phyloP scores from a whole-genome alignment of 2,797 vertebrate species.

The Dryobates pubescens region DNA sequence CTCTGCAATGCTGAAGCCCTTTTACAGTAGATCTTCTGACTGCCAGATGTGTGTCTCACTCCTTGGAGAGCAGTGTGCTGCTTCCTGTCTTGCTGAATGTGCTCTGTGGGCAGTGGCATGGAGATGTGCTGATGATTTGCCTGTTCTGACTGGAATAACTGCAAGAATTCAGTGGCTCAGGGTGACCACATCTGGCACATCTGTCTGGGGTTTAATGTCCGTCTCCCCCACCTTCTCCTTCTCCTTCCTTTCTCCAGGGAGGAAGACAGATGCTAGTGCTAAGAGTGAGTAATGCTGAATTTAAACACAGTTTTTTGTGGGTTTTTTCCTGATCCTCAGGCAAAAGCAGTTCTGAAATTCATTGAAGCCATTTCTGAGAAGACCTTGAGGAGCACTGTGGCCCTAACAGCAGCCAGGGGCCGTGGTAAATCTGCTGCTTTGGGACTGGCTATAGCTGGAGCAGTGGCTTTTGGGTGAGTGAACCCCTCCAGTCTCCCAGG shows the following conservation, averaged over 20 bases:
- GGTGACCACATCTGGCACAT: background rate
- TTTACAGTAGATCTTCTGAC: background rate
- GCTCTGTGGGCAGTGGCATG: background rate
- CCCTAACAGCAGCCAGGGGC: constrained; percentile 93
- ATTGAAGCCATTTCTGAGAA: constrained; percentile 98
- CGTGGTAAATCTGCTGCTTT: constrained; percentile 96
- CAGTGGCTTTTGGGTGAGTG: constrained; percentile 93
- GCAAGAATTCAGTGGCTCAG: background rate
- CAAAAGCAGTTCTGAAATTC: constrained; percentile 94
- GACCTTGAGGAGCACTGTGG: constrained; percentile 93
- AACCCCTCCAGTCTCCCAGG: background rate
- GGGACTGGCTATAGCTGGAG: constrained; percentile 92
- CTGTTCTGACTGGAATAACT: background rate
- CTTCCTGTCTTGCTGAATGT: background rate
- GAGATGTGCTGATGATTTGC: background rate
- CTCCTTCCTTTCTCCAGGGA: background rate
- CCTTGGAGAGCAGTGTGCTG: background rate
- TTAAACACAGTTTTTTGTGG: background rate
- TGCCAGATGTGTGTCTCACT: background rate
- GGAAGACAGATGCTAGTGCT: background rate
- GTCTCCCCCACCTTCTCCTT: background rate
- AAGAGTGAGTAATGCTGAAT: background rate
- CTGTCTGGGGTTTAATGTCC: background rate
- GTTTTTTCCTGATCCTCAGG: constrained; percentile 72
- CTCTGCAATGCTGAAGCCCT: background rate